Percentiles rank a stretch among this genome's conserved stretches.
Evolutionary conservation across 2,888 invertebrate species (phyloP).

Genomic region (Chalcis sispes): DNA sequence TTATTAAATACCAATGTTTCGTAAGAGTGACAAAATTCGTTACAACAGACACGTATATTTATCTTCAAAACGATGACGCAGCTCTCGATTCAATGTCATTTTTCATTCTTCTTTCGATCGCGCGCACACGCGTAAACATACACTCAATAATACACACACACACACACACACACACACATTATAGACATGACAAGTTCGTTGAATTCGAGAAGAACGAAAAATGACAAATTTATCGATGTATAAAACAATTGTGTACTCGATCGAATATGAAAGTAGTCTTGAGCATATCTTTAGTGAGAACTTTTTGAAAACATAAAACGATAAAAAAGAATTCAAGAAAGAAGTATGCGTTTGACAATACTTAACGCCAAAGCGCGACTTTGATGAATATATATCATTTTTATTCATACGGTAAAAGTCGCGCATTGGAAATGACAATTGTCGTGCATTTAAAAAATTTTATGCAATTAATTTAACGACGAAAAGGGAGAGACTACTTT

Average conservation of each 20-base stretch:
- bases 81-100: too few relatives aligned
- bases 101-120: too few relatives aligned
- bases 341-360: background rate
- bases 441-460: slow-evolving; percentile 32
- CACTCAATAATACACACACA: too few relatives aligned
- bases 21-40: too few relatives aligned
- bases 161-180: too few relatives aligned
- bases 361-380: slow-evolving; percentile 4
- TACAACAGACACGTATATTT: too few relatives aligned
- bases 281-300: background rate
- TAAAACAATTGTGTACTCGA: background rate
- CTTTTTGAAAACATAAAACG: background rate
- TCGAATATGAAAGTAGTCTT: slow-evolving; percentile 20
- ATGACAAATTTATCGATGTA: background rate
- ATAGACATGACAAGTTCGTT: too few relatives aligned
- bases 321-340: background rate
- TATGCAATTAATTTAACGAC: background rate
- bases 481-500: slow-evolving; percentile 12
- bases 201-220: background rate
- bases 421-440: slow-evolving; percentile 4
- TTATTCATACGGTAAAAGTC: background rate
- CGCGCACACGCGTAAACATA: too few relatives aligned
- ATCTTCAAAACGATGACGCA: too few relatives aligned
- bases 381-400: background rate
- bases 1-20: too few relatives aligned